Evolutionary conservation across 2,797 vertebrate species (phyloP).

Genomic region (Lepilemur ruficaudatus): DNA sequence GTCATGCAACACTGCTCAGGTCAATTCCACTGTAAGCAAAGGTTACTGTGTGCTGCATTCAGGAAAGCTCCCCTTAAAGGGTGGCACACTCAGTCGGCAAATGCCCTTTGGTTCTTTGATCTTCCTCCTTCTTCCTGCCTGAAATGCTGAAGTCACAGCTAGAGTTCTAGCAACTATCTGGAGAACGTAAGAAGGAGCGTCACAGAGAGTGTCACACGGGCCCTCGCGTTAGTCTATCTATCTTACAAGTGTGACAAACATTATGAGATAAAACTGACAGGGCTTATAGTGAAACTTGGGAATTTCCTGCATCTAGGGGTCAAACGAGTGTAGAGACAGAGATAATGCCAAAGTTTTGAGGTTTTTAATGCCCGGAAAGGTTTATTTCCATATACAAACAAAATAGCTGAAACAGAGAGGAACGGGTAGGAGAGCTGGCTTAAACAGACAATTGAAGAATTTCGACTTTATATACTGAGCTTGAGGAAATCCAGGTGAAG

Average conservation of each 20-base stretch:
- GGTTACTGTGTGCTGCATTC: not conserved
- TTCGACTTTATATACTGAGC: not conserved
- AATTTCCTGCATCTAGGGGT: not conserved
- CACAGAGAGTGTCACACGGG: not conserved
- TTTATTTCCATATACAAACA: conserved; percentile 4
- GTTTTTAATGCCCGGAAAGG: not conserved
- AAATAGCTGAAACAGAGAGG: not conserved
- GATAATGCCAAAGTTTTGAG: not conserved
- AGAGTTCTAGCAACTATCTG: not conserved
- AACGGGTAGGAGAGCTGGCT: not conserved
- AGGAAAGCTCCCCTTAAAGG: not conserved
- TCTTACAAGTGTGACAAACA: not conserved
- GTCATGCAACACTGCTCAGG: too few species aligned
- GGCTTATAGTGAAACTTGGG: not conserved
- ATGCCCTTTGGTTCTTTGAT: not conserved
- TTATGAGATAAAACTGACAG: conserved; percentile 39
- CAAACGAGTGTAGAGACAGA: not conserved
- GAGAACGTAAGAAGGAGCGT: not conserved
- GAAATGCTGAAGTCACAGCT: not conserved
- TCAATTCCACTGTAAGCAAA: not conserved
- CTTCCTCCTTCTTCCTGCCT: not conserved
- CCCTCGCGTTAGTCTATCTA: not conserved
- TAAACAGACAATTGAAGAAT: not conserved
- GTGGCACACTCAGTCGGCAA: not conserved
- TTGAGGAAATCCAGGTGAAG: conserved; percentile 6